Evolutionary conservation across 2,113 vertebrate species (phyloP).

Genomic region (Neopipo cinnamomea): DNA sequence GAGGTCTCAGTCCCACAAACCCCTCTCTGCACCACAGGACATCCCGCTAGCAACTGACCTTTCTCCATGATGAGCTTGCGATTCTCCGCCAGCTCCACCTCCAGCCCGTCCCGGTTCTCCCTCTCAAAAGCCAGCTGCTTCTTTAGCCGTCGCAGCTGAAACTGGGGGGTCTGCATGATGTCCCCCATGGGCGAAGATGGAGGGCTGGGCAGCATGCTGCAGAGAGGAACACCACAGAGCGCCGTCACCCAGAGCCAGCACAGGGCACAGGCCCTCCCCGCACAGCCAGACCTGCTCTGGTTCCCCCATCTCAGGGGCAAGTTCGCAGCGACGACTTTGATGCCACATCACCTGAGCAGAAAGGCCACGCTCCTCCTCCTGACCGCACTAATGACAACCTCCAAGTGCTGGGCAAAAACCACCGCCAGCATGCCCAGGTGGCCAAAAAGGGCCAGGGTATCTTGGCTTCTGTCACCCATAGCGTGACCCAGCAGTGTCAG

Average conservation of each 20-base stretch:
- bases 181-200: constrained; percentile 84
- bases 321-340: no score
- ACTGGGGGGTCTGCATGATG: constrained; percentile 89
- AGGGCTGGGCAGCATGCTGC: constrained; percentile 61
- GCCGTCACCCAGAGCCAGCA: accelerated
- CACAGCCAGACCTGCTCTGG: not conserved
- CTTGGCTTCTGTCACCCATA: not conserved
- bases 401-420: not conserved
- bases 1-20: not conserved
- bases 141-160: constrained; percentile 84
- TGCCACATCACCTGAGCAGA: not conserved
- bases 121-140: constrained; percentile 80
- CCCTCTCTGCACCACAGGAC: not conserved
- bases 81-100: constrained; percentile 78
- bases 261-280: not conserved
- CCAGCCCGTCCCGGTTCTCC: constrained; percentile 82
- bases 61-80: constrained; percentile 77
- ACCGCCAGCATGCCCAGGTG: not conserved
- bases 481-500: no score
- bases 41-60: constrained; percentile 40
- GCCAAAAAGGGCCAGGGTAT: not conserved
- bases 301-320: not conserved
- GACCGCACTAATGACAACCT: not conserved
- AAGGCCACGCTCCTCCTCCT: not conserved
- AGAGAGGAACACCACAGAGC: not conserved